A percentile compares a stretch with the other conserved stretches of the same genome.
Conservation (phyloP, 2,797 vertebrate species). For the Clangula hyemalis region DNA sequence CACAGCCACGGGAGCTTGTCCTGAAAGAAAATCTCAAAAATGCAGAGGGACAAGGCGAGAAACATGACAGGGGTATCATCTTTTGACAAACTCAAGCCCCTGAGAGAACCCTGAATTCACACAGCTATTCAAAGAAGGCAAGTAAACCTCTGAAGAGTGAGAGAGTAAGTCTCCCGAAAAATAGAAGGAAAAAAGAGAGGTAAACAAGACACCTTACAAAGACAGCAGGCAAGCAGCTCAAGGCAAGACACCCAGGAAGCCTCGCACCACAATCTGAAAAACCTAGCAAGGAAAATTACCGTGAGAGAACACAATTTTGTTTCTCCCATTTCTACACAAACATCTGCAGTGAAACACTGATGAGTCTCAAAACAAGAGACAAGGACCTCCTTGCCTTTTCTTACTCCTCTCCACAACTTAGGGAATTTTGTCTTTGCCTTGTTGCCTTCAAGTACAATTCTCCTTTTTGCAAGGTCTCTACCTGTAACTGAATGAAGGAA, state of each 20-base stretch:
- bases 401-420: background rate
- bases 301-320: background rate
- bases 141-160: background rate
- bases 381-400: background rate
- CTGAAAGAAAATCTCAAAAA: slow-evolving; percentile 6
- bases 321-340: background rate
- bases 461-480: background rate
- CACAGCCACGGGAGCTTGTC: background rate
- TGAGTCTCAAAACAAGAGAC: background rate
- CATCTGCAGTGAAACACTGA: background rate
- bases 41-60: background rate
- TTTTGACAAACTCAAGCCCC: background rate
- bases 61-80: background rate
- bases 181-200: background rate
- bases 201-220: background rate
- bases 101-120: background rate
- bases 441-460: background rate
- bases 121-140: background rate
- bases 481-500: background rate
- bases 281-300: background rate
- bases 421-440: background rate
- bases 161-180: background rate
- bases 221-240: background rate
- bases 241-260: background rate
- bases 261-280: background rate